phyloP scores from a whole-genome alignment of 2,888 invertebrate genomes.

The Cylindroiulus punctatus region DNA sequence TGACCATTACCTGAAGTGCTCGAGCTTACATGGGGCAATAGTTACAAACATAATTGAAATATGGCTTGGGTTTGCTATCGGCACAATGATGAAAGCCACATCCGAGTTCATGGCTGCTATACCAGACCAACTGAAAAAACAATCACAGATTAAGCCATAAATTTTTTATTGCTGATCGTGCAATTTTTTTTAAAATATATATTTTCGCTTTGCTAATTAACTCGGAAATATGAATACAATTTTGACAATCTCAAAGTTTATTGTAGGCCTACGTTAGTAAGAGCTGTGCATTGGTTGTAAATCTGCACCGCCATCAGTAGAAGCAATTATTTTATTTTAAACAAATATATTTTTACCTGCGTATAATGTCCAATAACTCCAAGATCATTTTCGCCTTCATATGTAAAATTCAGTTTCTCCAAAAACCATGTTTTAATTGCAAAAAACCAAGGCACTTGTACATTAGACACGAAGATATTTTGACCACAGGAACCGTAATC shows the following conservation, averaged over 20 bases:
- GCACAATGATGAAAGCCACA: slow-evolving; percentile 78
- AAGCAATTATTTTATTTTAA: too few species aligned
- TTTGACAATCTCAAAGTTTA: too few species aligned
- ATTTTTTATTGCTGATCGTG: background rate
- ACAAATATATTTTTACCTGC: slow-evolving; percentile 67
- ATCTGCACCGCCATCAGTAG: too few species aligned
- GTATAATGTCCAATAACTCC: slow-evolving; percentile 80
- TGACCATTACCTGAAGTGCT: background rate
- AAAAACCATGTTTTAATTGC: slow-evolving; percentile 82
- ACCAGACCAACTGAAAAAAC: slow-evolving; percentile 76
- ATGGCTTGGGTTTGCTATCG: slow-evolving; percentile 66
- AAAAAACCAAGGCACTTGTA: slow-evolving; percentile 83
- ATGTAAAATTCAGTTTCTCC: slow-evolving; percentile 79
- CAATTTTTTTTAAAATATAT: too few species aligned
- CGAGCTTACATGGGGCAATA: slow-evolving; percentile 82
- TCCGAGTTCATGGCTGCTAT: slow-evolving; percentile 79
- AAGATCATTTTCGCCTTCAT: slow-evolving; percentile 73
- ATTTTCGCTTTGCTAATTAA: too few species aligned
- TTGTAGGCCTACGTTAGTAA: too few species aligned
- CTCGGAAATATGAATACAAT: too few species aligned
- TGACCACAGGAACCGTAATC: slow-evolving; percentile 80
- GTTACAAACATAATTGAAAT: slow-evolving; percentile 84
- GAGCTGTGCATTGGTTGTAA: too few species aligned
- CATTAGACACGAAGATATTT: slow-evolving; percentile 82
- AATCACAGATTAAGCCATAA: background rate